Conservation (phyloP, 2,888 invertebrate genomes). For the Xylophagus ater region DNA sequence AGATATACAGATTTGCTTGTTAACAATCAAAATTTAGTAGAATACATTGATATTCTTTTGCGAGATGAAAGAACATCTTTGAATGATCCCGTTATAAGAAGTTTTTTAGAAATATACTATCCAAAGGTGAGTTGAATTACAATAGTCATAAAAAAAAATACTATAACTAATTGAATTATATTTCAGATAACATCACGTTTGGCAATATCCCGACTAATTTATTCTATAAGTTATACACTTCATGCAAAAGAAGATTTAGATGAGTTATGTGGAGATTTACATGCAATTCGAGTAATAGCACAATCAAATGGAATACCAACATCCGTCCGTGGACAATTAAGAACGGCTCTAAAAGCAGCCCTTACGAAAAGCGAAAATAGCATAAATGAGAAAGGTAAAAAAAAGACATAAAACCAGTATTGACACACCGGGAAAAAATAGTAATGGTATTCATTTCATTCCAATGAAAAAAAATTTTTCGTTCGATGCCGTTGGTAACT, state of each 20-base stretch:
- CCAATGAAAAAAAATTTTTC: background rate
- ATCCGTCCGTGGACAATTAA: slow-evolving; percentile 35
- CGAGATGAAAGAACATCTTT: slow-evolving; percentile 78
- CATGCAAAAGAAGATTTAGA: slow-evolving; percentile 38
- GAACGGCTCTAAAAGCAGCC: slow-evolving; percentile 32
- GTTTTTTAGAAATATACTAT: slow-evolving; percentile 80
- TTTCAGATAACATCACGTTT: slow-evolving; percentile 32
- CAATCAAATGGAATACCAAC: slow-evolving; percentile 36
- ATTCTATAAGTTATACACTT: slow-evolving; percentile 38
- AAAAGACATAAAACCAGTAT: background rate
- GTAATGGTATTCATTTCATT: background rate
- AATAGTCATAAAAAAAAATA: background rate
- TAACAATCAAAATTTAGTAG: slow-evolving; percentile 71
- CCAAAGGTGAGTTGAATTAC: slow-evolving; percentile 54
- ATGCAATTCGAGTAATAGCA: slow-evolving; percentile 38
- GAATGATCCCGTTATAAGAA: slow-evolving; percentile 72
- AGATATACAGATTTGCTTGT: slow-evolving; percentile 72
- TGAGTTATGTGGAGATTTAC: slow-evolving; percentile 38
- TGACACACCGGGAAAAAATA: too few relatives aligned
- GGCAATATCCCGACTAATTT: slow-evolving; percentile 36
- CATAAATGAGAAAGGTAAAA: slow-evolving; percentile 29
- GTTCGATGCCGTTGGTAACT: background rate
- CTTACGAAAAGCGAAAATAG: slow-evolving; percentile 32
- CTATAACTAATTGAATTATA: slow-evolving; percentile 1
- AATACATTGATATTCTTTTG: slow-evolving; percentile 82